Evolutionary conservation across 2,113 vertebrate genomes (phyloP).

Genomic region (Raja brachyura): DNA sequence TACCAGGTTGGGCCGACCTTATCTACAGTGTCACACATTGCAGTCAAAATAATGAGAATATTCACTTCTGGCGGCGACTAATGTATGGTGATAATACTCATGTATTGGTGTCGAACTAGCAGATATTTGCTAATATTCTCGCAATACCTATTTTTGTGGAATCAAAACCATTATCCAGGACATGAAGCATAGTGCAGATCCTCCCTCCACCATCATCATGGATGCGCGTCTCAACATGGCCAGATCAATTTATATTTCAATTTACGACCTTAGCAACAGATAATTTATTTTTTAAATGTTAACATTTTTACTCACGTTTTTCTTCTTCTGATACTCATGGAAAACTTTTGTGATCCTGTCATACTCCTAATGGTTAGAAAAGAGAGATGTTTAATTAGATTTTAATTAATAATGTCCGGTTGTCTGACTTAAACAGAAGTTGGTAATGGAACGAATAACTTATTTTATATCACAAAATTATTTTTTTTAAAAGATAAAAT

Average conservation of each 20-base stretch:
- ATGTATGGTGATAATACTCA: background rate
- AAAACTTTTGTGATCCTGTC: conserved; percentile 75
- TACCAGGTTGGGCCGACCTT: background rate
- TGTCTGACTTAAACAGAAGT: background rate
- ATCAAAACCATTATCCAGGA: background rate
- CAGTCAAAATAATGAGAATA: background rate
- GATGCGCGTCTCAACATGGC: background rate
- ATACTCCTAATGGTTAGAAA: conserved; percentile 67
- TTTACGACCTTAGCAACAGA: background rate
- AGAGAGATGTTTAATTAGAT: background rate
- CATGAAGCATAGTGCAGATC: background rate
- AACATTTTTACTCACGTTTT: conserved; percentile 67
- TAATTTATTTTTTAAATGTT: background rate
- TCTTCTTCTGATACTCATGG: conserved; percentile 80
- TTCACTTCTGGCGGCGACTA: background rate
- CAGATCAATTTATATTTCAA: background rate
- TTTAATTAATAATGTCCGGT: background rate
- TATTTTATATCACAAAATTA: background rate
- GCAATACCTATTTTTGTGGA: background rate
- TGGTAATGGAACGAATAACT: background rate
- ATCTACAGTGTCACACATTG: no score
- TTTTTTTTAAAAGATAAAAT: background rate
- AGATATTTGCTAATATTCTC: background rate
- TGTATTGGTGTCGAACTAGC: background rate
- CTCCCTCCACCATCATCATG: background rate